Base-by-base conservation (phyloP, 2,113 vertebrate species). In the Ciconia stormi region DNA sequence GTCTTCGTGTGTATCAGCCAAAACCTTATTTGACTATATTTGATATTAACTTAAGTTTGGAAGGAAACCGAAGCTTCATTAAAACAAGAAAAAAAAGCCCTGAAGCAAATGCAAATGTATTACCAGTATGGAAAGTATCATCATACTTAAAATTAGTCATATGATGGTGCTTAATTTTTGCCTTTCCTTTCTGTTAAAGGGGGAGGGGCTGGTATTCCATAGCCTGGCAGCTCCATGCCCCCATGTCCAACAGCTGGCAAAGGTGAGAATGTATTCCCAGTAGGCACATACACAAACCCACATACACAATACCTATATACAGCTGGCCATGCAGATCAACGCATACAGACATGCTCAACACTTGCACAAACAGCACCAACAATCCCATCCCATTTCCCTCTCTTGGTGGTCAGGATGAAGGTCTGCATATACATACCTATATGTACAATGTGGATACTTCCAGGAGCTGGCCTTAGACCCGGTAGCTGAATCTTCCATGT, bases 291-390 rank as follows among this genome's bases (percentile, higher is more conserved):
- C 9, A 27, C 12, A 47, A 16, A 38, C 46, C 36, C 5, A 22
- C 23, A 13, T 34, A 17, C 8, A 19, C 29, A 36, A 8, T 15
- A 22, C 14, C 17, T 44, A 0, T 12, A 1, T 32, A 20, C 1
- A 6, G 6, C 6, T 65, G 40, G 25, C 32, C 18, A 50, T 10
- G 40, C 16, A 27, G 32, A 19, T 16, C 13, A 58, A 0, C 12
- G 32, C 13, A 11, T 59, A 6, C 13, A 50, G 34, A 7, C 7
- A 2, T 56, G 40, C 17, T 78, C 17, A 52, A 4, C 10, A 38
- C 9, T 85, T 0, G 1, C 16, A 13, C 6, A 23, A 26, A 11
- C 17, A 44, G 15, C 18, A 40, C 27, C 25, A 72, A 7, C 9
- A 52, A 5, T 59, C 15, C 29, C 17, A 11, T 38, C 6, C 29